Evolutionary conservation across 1,140 invertebrate genomes (phyloP), one percentile per base, ranked within the genome.

Genomic region (Eueides isabella): DNA sequence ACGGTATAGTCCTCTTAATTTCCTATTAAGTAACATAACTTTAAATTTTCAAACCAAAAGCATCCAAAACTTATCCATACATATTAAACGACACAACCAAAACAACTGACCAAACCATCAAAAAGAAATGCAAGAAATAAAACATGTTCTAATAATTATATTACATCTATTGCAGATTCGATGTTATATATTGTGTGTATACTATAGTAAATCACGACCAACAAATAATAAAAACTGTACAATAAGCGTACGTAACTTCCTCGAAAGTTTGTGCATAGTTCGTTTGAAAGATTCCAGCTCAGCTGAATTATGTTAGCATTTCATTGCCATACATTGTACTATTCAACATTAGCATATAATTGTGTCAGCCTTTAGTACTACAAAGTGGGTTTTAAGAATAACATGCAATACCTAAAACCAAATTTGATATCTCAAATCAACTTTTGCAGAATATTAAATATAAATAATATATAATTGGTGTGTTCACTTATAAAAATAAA

Each of bases 111-210:
- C n/a, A n/a, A n/a, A 26, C 48, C 23, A 26, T 26, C 23, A 55
- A 55, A 48, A 48, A 55, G 48, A 23, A 55, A 55, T 55, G 23
- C 23, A 23, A 11, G 23, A 26, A 55, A 55, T 11, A 23, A 55
- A 14, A 12, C 1, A 5, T 14, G 14, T 5, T 38, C 16, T 55
- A 55, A 55, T 55, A 23, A 55, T 55, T 4, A 55, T 11, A 23
- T 55, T 55, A 55, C 23, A 55, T 65, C 65, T 70, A 70, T 71
- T 71, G 68, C 69, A 71, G 74, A 71, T 71, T 75, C 74, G 74
- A 75, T 75, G 74, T 75, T 75, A 75, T 75, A 75, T 75, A 75
- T 75, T 75, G 74, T 69, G 65, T 71, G 69, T 71, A 67, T 55
- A 55, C 48, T 55, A 55, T 38, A 71, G 63, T 48, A 41, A 38